Percentiles rank a stretch among this genome's conserved stretches.
These are phyloP conservation scores for Sericinus montela DNA, from an alignment of 2,888 invertebrate species.

Conservation along the genomic window DNA sequence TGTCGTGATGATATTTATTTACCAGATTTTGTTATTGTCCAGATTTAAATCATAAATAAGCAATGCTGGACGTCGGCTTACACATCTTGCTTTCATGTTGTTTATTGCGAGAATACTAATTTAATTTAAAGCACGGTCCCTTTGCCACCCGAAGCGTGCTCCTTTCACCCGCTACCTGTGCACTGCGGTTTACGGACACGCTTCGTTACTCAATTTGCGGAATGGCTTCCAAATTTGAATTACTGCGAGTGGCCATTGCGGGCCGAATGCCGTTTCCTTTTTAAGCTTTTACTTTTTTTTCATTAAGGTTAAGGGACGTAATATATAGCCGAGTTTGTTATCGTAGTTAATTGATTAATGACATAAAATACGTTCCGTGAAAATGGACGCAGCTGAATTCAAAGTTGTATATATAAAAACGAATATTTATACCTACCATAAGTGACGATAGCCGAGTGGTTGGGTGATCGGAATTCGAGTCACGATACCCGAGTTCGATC, in stretches of 20 bases:
- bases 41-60: conserved; percentile 9
- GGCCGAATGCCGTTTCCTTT: conserved; percentile 21
- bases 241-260: conserved; percentile 37
- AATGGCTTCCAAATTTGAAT: conserved; percentile 61
- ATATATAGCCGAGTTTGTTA: background rate
- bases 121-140: conserved; percentile 23
- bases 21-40: too few relatives aligned
- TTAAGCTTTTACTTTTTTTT: conserved; percentile 12
- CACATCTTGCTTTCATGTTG: conserved; percentile 18
- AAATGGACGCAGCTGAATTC: background rate
- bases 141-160: conserved; percentile 41
- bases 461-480: too few relatives aligned
- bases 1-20: too few relatives aligned
- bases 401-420: too few relatives aligned
- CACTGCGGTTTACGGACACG: conserved; percentile 37
- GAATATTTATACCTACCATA: too few relatives aligned
- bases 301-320: conserved; percentile 5
- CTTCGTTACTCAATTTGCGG: conserved; percentile 69
- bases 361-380: background rate
- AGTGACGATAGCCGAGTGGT: too few relatives aligned
- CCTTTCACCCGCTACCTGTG: conserved; percentile 36
- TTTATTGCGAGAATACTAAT: conserved; percentile 15
- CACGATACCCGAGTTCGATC: too few relatives aligned
- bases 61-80: conserved; percentile 15
- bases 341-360: conserved; percentile 14